phyloP scores from a whole-genome alignment of 2,888 invertebrate species.

The Dichetophora obliterata region DNA sequence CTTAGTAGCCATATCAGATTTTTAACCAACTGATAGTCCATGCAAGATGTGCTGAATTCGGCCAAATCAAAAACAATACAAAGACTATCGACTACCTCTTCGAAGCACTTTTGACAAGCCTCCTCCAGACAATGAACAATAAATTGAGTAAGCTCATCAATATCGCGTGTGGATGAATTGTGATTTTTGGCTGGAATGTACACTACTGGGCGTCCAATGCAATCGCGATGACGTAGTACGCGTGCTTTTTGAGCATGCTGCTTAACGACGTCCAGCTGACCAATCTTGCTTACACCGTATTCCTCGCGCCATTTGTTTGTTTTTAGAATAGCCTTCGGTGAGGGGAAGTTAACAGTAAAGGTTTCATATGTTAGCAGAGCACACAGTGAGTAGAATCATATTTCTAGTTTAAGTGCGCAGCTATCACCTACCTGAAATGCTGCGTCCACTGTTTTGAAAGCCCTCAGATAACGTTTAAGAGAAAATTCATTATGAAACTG shows the following conservation, averaged over 20 bases:
- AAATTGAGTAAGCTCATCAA: conserved; percentile 83
- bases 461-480: conserved; percentile 78
- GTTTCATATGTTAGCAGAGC: background rate
- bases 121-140: conserved; percentile 84
- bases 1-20: conserved; percentile 84
- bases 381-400: background rate
- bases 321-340: conserved; percentile 77
- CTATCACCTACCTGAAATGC: conserved; percentile 78
- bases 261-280: conserved; percentile 71
- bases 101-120: conserved; percentile 82
- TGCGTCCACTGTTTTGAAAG: conserved; percentile 80
- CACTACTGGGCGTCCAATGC: conserved; percentile 80
- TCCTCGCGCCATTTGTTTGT: conserved; percentile 85
- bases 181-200: conserved; percentile 86
- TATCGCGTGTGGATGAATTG: conserved; percentile 77
- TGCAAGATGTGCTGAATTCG: conserved; percentile 79
- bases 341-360: background rate
- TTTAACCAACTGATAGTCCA: conserved; percentile 86
- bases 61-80: conserved; percentile 85
- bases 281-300: conserved; percentile 77
- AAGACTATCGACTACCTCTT: conserved; percentile 83
- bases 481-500: conserved; percentile 84
- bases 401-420: background rate
- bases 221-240: conserved; percentile 80
- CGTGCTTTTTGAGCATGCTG: conserved; percentile 77